Evolutionary conservation across 2,797 vertebrate genomes (phyloP).

Genomic region (Poecilia gillii): DNA sequence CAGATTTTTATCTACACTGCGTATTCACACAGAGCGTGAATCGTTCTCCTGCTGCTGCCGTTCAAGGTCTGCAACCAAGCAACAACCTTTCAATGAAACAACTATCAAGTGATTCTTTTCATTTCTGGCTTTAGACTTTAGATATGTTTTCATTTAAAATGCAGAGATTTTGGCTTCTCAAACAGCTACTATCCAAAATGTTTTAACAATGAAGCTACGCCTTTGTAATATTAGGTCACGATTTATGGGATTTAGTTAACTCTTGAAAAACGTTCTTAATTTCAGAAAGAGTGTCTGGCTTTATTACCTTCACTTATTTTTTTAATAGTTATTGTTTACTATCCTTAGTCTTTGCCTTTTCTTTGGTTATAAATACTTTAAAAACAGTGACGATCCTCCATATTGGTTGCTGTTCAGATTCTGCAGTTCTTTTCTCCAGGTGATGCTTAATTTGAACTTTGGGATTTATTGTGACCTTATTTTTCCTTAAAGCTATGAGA

Average conservation of each 20-base stretch:
- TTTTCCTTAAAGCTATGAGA: not conserved
- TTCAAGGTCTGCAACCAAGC: conserved; percentile 18
- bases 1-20: not conserved
- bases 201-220: not conserved
- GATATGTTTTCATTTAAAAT: too few relatives aligned
- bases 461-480: not conserved
- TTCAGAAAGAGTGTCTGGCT: not conserved
- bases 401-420: not conserved
- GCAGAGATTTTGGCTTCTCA: not conserved
- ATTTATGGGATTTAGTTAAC: not conserved
- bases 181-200: not conserved
- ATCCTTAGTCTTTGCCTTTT: not conserved
- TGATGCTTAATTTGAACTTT: not conserved
- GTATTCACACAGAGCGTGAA: not conserved
- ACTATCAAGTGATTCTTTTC: not conserved
- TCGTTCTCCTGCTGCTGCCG: not conserved
- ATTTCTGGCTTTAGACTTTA: not conserved
- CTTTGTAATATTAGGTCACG: not conserved
- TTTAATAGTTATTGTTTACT: not conserved
- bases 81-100: conserved; percentile 12
- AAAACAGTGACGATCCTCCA: not conserved
- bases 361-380: not conserved
- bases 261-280: not conserved
- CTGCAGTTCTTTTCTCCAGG: not conserved
- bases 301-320: not conserved